A percentile compares a stretch with the other conserved stretches of the same genome.
phyloP scores from a whole-genome alignment of 2,797 vertebrate genomes.

The Dipus sagitta region DNA sequence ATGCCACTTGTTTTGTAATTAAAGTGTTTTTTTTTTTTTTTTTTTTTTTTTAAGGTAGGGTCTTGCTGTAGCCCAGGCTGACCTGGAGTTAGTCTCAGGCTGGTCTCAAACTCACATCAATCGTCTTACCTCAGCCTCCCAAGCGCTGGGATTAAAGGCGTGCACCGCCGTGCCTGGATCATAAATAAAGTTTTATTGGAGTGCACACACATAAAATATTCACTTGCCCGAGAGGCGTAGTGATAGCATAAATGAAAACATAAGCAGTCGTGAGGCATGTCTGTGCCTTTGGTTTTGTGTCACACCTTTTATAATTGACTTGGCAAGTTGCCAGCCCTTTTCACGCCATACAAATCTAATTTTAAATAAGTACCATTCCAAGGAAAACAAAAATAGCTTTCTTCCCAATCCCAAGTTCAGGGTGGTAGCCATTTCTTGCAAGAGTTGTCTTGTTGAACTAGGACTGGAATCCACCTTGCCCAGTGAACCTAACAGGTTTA shows the following conservation, averaged over 20 bases:
- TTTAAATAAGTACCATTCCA: conserved; percentile 47
- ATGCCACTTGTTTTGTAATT: conserved; percentile 15
- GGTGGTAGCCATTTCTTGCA: neutral
- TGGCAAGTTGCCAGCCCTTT: conserved; percentile 52
- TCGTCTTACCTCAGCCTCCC: too few relatives aligned
- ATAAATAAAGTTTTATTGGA: conserved; percentile 23
- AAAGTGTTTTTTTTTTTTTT: neutral
- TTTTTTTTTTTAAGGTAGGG: too few relatives aligned
- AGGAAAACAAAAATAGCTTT: conserved; percentile 48
- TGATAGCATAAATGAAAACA: neutral
- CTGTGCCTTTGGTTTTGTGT: conserved; percentile 48
- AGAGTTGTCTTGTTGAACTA: neutral
- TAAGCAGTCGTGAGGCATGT: neutral
- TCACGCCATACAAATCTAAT: conserved; percentile 11
- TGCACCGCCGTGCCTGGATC: too few relatives aligned
- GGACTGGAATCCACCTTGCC: neutral
- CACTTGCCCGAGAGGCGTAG: neutral
- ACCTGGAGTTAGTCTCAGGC: too few relatives aligned
- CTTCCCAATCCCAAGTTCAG: neutral
- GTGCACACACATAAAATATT: neutral
- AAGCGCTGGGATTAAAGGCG: too few relatives aligned
- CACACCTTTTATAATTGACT: conserved; percentile 52
- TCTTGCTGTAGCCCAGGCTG: too few relatives aligned
- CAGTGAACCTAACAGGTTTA: neutral
- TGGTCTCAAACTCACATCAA: too few relatives aligned